Percentiles rank a stretch among this genome's conserved stretches.
phyloP scores from a whole-genome alignment of 2,113 vertebrate genomes.

The Ariopsis seemanni region DNA sequence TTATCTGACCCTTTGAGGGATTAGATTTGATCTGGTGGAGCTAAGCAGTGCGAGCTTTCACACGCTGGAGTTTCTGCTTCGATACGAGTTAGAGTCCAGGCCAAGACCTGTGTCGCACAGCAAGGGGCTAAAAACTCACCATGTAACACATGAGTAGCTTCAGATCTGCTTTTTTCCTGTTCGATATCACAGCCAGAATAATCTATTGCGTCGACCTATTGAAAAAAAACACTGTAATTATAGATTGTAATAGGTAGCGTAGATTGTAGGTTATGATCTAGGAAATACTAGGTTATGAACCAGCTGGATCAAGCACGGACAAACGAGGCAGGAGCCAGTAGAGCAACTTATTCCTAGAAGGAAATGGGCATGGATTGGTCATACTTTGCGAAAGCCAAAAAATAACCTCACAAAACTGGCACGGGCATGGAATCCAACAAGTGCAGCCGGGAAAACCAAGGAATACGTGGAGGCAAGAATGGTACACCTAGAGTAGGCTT shows the following conservation, averaged over 20 bases:
- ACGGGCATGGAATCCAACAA: too few relatives aligned
- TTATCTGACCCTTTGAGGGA: slow-evolving; percentile 27
- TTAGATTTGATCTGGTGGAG: slow-evolving; percentile 24
- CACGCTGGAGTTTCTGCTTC: not conserved
- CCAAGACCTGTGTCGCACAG: not conserved
- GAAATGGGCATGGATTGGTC: too few relatives aligned
- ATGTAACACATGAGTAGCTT: not conserved
- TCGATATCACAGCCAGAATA: not conserved
- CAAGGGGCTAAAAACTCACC: not conserved
- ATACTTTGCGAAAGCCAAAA: too few relatives aligned
- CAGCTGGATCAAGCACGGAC: too few relatives aligned
- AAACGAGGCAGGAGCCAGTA: too few relatives aligned
- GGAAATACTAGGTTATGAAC: too few relatives aligned
- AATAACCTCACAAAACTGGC: too few relatives aligned
- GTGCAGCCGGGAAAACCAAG: too few relatives aligned
- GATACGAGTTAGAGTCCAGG: not conserved
- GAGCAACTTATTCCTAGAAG: too few relatives aligned
- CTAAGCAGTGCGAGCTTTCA: slow-evolving; percentile 19
- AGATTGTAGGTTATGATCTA: too few relatives aligned
- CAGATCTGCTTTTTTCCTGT: not conserved
- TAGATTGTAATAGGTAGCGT: not conserved
- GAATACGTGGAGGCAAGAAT: too few relatives aligned
- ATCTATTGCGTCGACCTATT: not conserved
- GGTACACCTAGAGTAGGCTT: too few relatives aligned
- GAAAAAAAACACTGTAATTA: not conserved